Percentiles rank a stretch among this genome's conserved stretches.
Evolutionary conservation across 2,113 vertebrate species (phyloP).

Genomic region (Dipodomys ordii): DNA sequence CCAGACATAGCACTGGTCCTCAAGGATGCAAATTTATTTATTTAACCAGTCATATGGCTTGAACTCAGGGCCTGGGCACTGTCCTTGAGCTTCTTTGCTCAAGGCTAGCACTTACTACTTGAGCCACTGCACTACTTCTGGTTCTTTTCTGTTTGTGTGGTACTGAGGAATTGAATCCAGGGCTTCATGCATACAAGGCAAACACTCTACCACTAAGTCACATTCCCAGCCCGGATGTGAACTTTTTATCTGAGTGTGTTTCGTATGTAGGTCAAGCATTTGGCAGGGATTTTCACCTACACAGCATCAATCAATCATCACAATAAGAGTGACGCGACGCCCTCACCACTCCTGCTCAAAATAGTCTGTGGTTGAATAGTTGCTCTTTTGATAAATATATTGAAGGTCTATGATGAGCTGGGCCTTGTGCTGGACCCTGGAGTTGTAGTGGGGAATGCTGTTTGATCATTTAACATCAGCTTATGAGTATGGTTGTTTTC

Average conservation of each 20-base stretch:
- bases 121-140: too few species aligned
- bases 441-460: neutral
- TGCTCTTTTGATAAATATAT: neutral
- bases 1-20: neutral
- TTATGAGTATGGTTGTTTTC: neutral
- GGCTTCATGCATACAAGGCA: too few species aligned
- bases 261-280: neutral
- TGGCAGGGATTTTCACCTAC: neutral
- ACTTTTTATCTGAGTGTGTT: neutral
- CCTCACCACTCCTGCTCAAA: neutral
- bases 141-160: too few species aligned
- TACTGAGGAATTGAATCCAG: too few species aligned
- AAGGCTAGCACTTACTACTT: too few species aligned
- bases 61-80: too few species aligned
- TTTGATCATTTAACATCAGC: neutral
- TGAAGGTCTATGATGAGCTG: neutral
- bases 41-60: too few species aligned
- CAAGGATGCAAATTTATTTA: neutral
- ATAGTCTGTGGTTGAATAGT: neutral
- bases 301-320: neutral
- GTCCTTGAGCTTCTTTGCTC: too few species aligned
- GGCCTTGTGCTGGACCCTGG: neutral
- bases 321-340: neutral
- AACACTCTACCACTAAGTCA: too few species aligned
- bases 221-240: too few species aligned